phyloP scores from a whole-genome alignment of 2,888 invertebrate species.

The Thera britannica region DNA sequence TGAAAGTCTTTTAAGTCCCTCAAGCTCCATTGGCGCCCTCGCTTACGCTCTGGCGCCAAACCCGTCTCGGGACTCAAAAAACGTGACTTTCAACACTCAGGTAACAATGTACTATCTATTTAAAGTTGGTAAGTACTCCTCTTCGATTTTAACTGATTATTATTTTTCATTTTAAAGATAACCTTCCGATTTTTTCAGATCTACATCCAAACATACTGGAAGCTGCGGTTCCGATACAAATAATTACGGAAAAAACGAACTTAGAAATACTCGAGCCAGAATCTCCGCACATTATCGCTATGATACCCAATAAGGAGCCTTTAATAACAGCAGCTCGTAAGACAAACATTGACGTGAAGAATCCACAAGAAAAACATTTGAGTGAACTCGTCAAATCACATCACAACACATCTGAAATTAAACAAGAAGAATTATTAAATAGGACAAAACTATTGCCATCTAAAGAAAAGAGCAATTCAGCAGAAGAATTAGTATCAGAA shows the following conservation, averaged over 20 bases:
- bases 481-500: background rate
- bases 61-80: too few species aligned
- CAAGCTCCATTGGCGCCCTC: too few species aligned
- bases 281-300: slow-evolving; percentile 30
- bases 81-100: too few species aligned
- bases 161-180: too few species aligned
- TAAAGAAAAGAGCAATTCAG: background rate
- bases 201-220: slow-evolving; percentile 7
- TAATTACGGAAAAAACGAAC: slow-evolving; percentile 24
- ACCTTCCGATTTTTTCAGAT: slow-evolving; percentile 13
- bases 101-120: too few species aligned
- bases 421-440: background rate
- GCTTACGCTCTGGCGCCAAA: too few species aligned
- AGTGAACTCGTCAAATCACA: background rate
- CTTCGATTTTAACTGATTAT: too few species aligned
- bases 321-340: slow-evolving; percentile 35
- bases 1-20: too few species aligned
- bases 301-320: slow-evolving; percentile 51
- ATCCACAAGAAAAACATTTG: background rate
- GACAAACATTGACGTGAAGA: background rate
- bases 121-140: too few species aligned
- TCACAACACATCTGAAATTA: background rate
- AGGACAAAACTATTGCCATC: background rate
- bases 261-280: slow-evolving; percentile 2
- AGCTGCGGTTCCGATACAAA: slow-evolving; percentile 28